These are phyloP conservation scores for Pelosia muscerda DNA, from an alignment of 2,888 invertebrate genomes.

Conservation along the genomic window DNA sequence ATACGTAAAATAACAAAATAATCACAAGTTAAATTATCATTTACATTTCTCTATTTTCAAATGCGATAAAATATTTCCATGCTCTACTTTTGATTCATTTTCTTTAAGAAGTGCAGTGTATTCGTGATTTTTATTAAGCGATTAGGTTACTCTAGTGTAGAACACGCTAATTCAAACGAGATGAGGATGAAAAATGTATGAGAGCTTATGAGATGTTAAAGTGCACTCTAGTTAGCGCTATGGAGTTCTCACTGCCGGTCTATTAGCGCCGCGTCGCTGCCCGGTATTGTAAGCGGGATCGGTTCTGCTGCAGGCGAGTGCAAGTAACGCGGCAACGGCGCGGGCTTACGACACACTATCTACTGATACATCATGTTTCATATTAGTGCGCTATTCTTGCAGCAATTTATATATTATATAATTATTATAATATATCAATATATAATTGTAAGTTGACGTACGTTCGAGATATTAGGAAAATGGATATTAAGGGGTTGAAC, in stretches of 20 bases:
- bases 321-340: not conserved
- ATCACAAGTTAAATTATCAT: too few species aligned
- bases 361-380: not conserved
- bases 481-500: too few species aligned
- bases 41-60: too few species aligned
- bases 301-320: not conserved
- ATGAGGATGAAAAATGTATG: constrained; percentile 3
- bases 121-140: not conserved
- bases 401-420: not conserved
- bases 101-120: not conserved
- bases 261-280: not conserved
- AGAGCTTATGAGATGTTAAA: constrained; percentile 9
- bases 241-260: not conserved
- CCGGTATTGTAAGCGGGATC: not conserved
- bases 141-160: not conserved
- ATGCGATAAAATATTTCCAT: too few species aligned
- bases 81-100: too few species aligned
- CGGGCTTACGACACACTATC: not conserved
- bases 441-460: too few species aligned
- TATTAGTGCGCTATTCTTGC: not conserved
- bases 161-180: not conserved
- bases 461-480: too few species aligned
- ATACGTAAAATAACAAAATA: too few species aligned
- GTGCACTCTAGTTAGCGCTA: constrained; percentile 5
- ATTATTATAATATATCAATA: too few species aligned